A percentile compares a stretch with the other conserved stretches of the same genome.
Evolutionary conservation across 2,888 invertebrate species (phyloP).

Genomic region (Cordilura impudica): DNA sequence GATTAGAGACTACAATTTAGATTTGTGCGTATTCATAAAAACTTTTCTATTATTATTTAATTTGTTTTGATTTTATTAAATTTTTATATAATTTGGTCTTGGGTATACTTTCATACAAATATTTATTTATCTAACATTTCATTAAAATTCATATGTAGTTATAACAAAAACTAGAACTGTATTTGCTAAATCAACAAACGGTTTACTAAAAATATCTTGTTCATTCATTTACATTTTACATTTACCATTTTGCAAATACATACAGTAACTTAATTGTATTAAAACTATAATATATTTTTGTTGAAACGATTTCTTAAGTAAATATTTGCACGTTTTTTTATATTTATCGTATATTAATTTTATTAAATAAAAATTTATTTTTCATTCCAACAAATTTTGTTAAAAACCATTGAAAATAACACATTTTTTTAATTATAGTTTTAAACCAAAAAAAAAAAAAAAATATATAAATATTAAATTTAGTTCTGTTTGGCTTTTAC

Average conservation of each 20-base stretch:
- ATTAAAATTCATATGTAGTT: slow-evolving; percentile 44
- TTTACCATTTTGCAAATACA: slow-evolving; percentile 27
- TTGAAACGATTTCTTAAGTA: slow-evolving; percentile 35
- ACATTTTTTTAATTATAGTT: slow-evolving; percentile 57
- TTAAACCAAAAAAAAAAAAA: slow-evolving; percentile 39
- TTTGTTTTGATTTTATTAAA: slow-evolving; percentile 14
- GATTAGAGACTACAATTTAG: too few species aligned
- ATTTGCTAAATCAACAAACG: slow-evolving; percentile 2
- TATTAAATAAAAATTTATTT: slow-evolving; percentile 13
- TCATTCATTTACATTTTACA: slow-evolving; percentile 14
- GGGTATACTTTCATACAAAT: slow-evolving; percentile 32
- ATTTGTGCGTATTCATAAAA: not conserved
- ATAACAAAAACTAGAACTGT: not conserved
- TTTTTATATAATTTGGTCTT: slow-evolving; percentile 38
- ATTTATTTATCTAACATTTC: slow-evolving; percentile 41
- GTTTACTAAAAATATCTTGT: slow-evolving; percentile 20
- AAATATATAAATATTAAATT: too few species aligned
- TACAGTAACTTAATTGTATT: not conserved
- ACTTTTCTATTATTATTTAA: slow-evolving; percentile 1
- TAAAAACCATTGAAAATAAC: not conserved
- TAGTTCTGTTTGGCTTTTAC: slow-evolving; percentile 12
- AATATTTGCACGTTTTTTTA: slow-evolving; percentile 56
- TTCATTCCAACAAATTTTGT: slow-evolving; percentile 17
- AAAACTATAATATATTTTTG: not conserved
- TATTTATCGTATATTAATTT: slow-evolving; percentile 9